Conservation (phyloP, 2,113 vertebrate species). For the Conger conger region DNA sequence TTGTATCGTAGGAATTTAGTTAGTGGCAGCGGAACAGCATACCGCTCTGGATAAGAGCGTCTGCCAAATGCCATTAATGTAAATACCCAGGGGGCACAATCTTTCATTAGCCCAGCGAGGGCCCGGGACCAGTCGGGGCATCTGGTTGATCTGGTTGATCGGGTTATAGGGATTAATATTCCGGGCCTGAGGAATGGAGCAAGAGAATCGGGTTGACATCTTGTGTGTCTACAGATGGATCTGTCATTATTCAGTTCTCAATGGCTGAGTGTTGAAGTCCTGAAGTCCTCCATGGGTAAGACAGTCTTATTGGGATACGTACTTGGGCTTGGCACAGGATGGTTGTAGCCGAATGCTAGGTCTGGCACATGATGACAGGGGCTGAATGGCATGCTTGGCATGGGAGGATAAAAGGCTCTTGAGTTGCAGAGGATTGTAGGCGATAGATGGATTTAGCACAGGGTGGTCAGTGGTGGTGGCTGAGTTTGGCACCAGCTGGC, state of each 20-base stretch:
- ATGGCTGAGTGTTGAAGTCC: constrained; percentile 63
- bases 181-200: constrained; percentile 65
- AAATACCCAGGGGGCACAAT: constrained; percentile 83
- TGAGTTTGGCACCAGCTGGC: not conserved
- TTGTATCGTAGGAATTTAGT: too few species aligned
- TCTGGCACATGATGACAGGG: not conserved
- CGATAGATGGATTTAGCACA: too few species aligned
- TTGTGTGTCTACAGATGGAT: not conserved
- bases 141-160: constrained; percentile 75
- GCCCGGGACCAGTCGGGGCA: constrained; percentile 79
- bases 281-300: constrained; percentile 85
- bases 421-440: not conserved
- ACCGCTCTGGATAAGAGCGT: too few species aligned
- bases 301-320: constrained; percentile 73
- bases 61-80: too few species aligned
- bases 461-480: too few species aligned
- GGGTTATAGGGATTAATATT: constrained; percentile 82
- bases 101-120: constrained; percentile 80
- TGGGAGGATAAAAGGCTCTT: not conserved
- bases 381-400: not conserved
- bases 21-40: not conserved
- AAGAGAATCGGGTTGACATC: not conserved
- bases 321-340: not conserved
- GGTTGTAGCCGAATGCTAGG: not conserved
- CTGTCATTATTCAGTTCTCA: not conserved